Base-by-base conservation (phyloP, 2,113 vertebrate genomes). In the Dromaius novaehollandiae region DNA sequence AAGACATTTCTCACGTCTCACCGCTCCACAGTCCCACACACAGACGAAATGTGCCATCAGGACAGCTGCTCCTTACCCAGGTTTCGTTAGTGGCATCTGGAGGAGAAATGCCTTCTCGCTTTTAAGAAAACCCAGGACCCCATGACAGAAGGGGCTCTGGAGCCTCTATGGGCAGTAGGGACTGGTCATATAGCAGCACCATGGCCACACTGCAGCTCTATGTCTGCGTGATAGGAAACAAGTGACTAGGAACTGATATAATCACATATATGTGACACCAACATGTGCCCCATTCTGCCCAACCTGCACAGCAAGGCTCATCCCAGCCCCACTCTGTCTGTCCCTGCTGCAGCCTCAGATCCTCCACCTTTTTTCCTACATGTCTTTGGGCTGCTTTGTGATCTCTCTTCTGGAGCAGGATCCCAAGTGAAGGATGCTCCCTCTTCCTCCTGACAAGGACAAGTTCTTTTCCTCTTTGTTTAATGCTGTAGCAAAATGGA, bases 21-120 rank as follows among this genome's bases (percentile, higher is more conserved):
- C 21, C 34, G 9, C 32, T 60, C 56, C 30, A 60, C 17, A 60
- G 56, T 60, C 51, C 50, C 77, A 18, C 1, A 1, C 1, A 4
- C 8, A n/a, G 13, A 56, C 11, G 38, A 36, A 90, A 44, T 0
- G 0, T 69, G 32, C 30, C 0, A 1, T 38, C 58, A 61, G 75
- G 53, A 81, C 66, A 86, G 38, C 38, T 83, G 44, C 42, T 74
- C 64, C 76, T 32, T 81, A 17, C 30, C 51, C 11, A 44, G n/a
- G 48, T 19, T 88, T 51, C 83, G 34, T 36, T 44, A 10, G 36
- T 13, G 3, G 44, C 9, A 8, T 86, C 48, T 83, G 86, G 15
- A 93, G 63, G 24, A 88, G 38, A 77, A 94, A 42, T 21, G 26
- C 7, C 17, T 63, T 34, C 58, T 77, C 66, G 25, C 4, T 90